Evolutionary conservation across 2,113 vertebrate genomes (phyloP).

Genomic region (Apodemus sylvaticus): DNA sequence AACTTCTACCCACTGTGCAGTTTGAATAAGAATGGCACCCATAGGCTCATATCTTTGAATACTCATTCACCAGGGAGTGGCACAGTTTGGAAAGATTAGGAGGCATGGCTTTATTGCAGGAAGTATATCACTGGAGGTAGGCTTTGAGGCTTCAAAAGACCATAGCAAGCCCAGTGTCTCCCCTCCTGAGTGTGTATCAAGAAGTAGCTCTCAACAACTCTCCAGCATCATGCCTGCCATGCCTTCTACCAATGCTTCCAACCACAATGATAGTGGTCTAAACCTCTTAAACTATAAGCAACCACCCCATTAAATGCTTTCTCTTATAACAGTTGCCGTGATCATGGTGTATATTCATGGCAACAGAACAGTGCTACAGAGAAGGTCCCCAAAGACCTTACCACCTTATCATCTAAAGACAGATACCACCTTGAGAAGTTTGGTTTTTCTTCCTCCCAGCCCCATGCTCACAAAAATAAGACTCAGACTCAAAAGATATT

Average conservation of each 20-base stretch:
- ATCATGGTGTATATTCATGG: neutral
- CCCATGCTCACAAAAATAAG: no score
- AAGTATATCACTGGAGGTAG: neutral
- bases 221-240: neutral
- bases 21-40: neutral
- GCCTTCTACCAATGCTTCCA: neutral
- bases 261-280: neutral
- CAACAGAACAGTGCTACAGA: neutral
- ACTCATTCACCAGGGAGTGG: neutral
- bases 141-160: neutral
- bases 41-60: neutral
- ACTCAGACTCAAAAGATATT: no score
- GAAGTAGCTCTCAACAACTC: neutral
- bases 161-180: neutral
- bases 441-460: no score
- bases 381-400: neutral
- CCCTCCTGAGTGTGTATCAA: neutral
- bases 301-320: neutral
- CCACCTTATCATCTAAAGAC: no score
- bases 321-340: neutral
- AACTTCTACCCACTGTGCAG: neutral
- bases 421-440: no score
- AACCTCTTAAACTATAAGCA: neutral
- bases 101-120: neutral
- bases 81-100: neutral